These are phyloP conservation scores for Cyprinodon brontotheroides DNA, from an alignment of 2,113 vertebrate genomes.

Conservation along the genomic window DNA sequence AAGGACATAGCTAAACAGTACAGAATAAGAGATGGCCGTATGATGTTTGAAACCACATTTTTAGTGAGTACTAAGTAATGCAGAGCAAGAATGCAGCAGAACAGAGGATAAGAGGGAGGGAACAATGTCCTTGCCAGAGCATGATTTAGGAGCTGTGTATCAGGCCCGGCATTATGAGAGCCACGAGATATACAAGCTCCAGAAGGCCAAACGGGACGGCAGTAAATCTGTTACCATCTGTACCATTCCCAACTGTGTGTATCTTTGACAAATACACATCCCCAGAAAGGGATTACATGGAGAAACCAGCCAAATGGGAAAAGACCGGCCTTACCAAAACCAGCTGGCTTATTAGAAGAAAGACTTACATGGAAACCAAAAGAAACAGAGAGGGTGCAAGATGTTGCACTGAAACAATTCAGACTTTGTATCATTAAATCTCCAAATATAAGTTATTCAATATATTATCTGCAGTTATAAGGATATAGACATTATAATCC, in stretches of 20 bases:
- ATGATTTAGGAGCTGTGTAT: conserved; percentile 76
- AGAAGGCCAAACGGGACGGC: conserved; percentile 70
- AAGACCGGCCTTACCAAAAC: conserved; percentile 65
- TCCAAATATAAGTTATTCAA: not conserved
- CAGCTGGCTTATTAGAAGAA: conserved; percentile 71
- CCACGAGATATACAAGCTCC: conserved; percentile 66
- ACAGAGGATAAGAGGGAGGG: conserved; percentile 37
- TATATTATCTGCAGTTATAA: not conserved
- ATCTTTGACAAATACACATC: conserved; percentile 73
- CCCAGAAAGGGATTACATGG: conserved; percentile 67
- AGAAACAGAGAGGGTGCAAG: conserved; percentile 54
- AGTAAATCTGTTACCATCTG: conserved; percentile 79
- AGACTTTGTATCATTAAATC: not conserved
- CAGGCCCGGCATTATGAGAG: conserved; percentile 68
- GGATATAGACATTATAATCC: conserved; percentile 22
- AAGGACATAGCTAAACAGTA: conserved; percentile 8
- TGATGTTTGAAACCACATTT: conserved; percentile 56
- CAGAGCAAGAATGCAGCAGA: conserved; percentile 45
- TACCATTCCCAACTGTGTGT: conserved; percentile 73
- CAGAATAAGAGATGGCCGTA: conserved; percentile 17
- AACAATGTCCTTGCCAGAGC: conserved; percentile 62
- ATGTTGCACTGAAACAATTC: conserved; percentile 57
- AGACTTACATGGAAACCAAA: conserved; percentile 64
- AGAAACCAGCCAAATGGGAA: conserved; percentile 71
- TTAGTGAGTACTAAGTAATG: conserved; percentile 45